Conservation (phyloP, 2,113 vertebrate species). For the Pionites leucogaster region DNA sequence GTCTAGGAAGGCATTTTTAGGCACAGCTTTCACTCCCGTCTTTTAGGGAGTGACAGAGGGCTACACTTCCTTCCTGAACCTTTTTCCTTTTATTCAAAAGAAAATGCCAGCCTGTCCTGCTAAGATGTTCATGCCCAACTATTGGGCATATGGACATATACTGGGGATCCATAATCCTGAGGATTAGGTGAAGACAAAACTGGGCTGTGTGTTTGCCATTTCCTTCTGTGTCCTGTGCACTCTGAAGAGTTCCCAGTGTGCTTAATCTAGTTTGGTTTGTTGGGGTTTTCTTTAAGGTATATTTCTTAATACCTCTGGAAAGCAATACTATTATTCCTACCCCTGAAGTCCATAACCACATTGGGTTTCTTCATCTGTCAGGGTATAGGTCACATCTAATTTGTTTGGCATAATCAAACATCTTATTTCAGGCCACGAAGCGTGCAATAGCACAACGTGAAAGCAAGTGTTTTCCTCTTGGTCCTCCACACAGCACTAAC, state of each 20-base stretch:
- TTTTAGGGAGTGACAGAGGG: not conserved
- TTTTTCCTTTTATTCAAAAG: not conserved
- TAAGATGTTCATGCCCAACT: not conserved
- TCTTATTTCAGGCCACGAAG: not conserved
- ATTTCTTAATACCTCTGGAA: not conserved
- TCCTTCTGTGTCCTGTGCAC: not conserved
- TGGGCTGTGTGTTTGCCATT: not conserved
- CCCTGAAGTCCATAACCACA: not conserved
- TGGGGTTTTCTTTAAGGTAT: not conserved
- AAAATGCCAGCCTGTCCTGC: not conserved
- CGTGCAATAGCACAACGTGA: not conserved
- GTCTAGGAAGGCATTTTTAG: not conserved
- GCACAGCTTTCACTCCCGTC: accelerated
- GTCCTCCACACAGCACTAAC: not conserved
- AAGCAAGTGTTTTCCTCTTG: not conserved
- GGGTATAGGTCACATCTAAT: not conserved
- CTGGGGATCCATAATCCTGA: not conserved
- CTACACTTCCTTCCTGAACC: not conserved
- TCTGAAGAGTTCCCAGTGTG: not conserved
- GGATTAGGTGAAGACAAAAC: not conserved
- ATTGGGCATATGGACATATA: accelerated
- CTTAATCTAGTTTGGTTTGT: not conserved
- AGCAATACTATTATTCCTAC: not conserved
- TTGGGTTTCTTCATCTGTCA: not conserved
- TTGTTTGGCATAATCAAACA: not conserved